Conservation (phyloP, 2,797 vertebrate genomes). For the Craterocephalus amniculus region DNA sequence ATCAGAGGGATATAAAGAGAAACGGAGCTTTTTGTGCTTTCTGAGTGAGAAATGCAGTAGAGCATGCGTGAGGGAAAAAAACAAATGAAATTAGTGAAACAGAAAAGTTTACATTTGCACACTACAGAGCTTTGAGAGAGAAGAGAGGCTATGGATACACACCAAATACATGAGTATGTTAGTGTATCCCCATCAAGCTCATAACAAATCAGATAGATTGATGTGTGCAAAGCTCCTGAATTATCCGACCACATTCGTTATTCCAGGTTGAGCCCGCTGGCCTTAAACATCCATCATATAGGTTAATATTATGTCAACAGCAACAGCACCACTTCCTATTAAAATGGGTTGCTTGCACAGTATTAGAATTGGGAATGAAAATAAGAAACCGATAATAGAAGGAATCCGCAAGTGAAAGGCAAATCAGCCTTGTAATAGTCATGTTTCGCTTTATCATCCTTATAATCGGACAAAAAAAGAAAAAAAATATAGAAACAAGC, state of each 20-base stretch:
- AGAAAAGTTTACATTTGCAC: slow-evolving; percentile 43
- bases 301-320: slow-evolving; percentile 35
- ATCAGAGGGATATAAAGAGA: slow-evolving; percentile 10
- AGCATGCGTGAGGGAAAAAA: slow-evolving; percentile 23
- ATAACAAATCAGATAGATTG: slow-evolving; percentile 14
- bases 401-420: slow-evolving; percentile 34
- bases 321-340: slow-evolving; percentile 21
- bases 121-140: slow-evolving; percentile 18
- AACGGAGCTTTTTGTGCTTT: slow-evolving; percentile 30
- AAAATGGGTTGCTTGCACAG: slow-evolving; percentile 41
- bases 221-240: slow-evolving; percentile 12
- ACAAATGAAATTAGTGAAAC: slow-evolving; percentile 19
- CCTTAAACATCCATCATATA: slow-evolving; percentile 9
- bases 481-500: slow-evolving; percentile 12
- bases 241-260: slow-evolving; percentile 1
- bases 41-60: slow-evolving; percentile 16
- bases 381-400: slow-evolving; percentile 27
- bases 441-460: slow-evolving; percentile 25
- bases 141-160: slow-evolving; percentile 17
- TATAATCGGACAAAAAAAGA: slow-evolving; percentile 17
- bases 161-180: slow-evolving; percentile 4
- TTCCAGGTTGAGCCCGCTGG: background rate
- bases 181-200: slow-evolving; percentile 6
- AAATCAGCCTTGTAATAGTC: slow-evolving; percentile 9
- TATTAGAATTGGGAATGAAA: slow-evolving; percentile 12